Evolutionary conservation across 2,797 vertebrate species (phyloP).

Genomic region (Limosa lapponica): DNA sequence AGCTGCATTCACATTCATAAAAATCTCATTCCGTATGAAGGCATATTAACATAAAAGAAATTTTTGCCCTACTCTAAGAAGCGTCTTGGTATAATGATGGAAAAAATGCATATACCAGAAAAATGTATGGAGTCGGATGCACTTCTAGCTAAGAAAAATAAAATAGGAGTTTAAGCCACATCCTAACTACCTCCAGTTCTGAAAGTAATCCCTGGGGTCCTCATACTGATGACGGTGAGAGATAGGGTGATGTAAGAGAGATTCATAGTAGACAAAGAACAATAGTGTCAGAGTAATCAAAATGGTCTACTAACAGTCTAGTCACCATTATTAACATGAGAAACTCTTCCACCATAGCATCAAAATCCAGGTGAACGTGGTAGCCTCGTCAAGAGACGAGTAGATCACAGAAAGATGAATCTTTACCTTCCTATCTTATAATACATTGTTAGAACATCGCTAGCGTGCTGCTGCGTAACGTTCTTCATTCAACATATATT

Average conservation of each 20-base stretch:
- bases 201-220: neutral
- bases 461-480: fast-evolving
- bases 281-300: neutral
- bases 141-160: neutral
- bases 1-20: neutral
- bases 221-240: neutral
- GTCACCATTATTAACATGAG: neutral
- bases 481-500: neutral
- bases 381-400: neutral
- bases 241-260: neutral
- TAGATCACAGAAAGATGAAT: neutral
- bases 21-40: neutral
- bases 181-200: neutral
- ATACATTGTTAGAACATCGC: neutral
- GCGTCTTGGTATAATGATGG: neutral
- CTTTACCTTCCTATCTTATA: neutral
- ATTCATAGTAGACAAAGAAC: neutral
- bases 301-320: neutral
- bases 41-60: neutral
- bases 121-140: neutral
- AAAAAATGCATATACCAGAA: neutral
- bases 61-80: neutral
- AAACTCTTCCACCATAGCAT: neutral
- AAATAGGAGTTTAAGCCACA: neutral
- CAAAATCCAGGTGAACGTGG: neutral